A percentile compares a stretch with the other conserved stretches of the same genome.
Conservation (phyloP, 92 coral and sea anemone species). For the Meandrina meandrites region DNA sequence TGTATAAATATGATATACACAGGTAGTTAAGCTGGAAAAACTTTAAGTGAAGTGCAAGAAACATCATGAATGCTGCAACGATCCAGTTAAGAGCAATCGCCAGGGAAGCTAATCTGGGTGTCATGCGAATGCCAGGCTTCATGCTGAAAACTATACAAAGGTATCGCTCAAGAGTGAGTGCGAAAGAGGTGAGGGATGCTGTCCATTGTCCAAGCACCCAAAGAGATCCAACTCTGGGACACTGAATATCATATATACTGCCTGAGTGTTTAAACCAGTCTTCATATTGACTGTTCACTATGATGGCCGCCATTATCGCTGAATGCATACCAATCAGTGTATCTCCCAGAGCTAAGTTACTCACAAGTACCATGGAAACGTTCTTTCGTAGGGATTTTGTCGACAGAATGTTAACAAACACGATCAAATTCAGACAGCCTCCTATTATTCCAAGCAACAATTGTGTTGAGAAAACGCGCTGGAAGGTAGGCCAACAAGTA, state of each 20-base stretch:
- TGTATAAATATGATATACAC: neutral
- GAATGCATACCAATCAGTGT: neutral
- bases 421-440: neutral
- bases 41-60: neutral
- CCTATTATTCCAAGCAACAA: neutral
- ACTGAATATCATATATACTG: neutral
- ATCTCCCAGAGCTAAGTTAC: constrained; percentile 3
- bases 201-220: constrained; percentile 8
- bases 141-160: constrained; percentile 17
- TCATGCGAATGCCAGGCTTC: constrained; percentile 6
- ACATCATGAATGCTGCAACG: neutral
- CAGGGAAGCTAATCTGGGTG: neutral
- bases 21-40: neutral
- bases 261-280: neutral
- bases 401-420: neutral
- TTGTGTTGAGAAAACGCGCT: neutral
- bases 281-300: neutral
- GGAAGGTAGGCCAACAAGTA: neutral
- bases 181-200: neutral
- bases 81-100: neutral
- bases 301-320: neutral
- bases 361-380: neutral
- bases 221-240: constrained; percentile 2
- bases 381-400: neutral
- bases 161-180: constrained; percentile 25